Evolutionary conservation across 2,888 invertebrate genomes (phyloP), one percentile per base, ranked within the genome.

Genomic region (Synanthedon formicaeformis): DNA sequence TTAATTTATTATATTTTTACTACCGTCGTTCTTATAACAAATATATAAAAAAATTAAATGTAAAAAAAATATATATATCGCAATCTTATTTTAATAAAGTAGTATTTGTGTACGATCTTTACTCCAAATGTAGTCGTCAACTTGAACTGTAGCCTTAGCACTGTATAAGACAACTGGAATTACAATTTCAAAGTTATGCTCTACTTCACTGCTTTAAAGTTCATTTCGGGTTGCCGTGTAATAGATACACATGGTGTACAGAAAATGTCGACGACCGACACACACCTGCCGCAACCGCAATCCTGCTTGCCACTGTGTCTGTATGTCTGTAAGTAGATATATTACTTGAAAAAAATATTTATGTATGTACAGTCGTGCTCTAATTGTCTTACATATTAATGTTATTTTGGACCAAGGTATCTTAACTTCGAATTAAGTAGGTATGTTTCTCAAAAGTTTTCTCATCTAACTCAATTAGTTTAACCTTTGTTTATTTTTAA

Each of bases 221-320:
- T 4, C 27, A 23, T 41, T 53, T 16, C 14, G 11, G 23, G 8
- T 23, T 53, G 27, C 12, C 50, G n/a, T 41, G 41, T 45, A 14
- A 12, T 12, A 52, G 18, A 4, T 5, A 2, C 23, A 53, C 51
- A 3, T 50, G 41, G 13, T 34, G 56, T 60, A 64, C 62, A 67
- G 64, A 65, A 63, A 71, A 72, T 71, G 79, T 79, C 78, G 78
- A 71, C 75, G 78, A 78, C 78, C 78, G 71, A 69, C 48, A 62
- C 65, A 67, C 78, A 78, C 78, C 78, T 78, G 78, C 73, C 67
- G 60, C 51, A 58, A 74, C 76, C 74, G 66, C 76, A 75, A 72
- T 73, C 65, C 70, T 54, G 71, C 70, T 65, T 66, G 69, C 34
- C 60, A 65, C 71, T 70, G 63, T 65, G 66, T 66, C 63, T 65